Evolutionary conservation across 1,140 invertebrate genomes (phyloP), one percentile per base, ranked within the genome.

Genomic region (Lycorma delicatula): DNA sequence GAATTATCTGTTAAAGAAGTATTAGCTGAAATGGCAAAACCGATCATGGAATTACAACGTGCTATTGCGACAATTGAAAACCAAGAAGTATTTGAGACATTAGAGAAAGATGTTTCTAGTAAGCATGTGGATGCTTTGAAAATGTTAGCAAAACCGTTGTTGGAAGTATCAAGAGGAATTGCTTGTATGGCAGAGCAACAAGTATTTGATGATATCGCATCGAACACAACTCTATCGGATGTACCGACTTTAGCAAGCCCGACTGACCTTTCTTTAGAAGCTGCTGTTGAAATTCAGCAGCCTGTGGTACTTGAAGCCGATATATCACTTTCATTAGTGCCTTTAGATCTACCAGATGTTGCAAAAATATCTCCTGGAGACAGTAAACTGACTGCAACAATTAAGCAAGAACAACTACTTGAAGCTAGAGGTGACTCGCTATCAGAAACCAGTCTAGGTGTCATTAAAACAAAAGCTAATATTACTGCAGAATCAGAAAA

Each of bases 121-220:
- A 23, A 57, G 16, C 26, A 23, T 13, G 34, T 71, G 47, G 67
- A 70, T 61, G 63, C 69, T 41, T 61, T 61, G 56, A 73, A 71
- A 54, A 67, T 69, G 18, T 67, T 74, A 31, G 75, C 74, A 4
- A 67, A 75, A 48, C 70, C 74, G 9, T 66, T 77, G 52, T 66
- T 73, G 59, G 71, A 74, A 56, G 60, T 74, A 9, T 66, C 74
- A 57, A 56, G 67, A 67, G 60, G 68, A 63, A 67, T 76, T 65
- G 65, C 71, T 65, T 62, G 66, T 23, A 68, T 74, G 48, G 60
- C 73, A 55, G 67, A 66, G 56, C 62, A 67, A 59, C 57, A 63
- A 23, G 5, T 60, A 29, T 56, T 61, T 58, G 66, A 68, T 53
- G 58, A 29, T 50, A 47, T 20, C 3, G 27, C 38, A 3, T 56